Percentiles rank a stretch among this genome's conserved stretches.
phyloP scores from a whole-genome alignment of 2,113 vertebrate genomes.

The Sceloporus tristichus region DNA sequence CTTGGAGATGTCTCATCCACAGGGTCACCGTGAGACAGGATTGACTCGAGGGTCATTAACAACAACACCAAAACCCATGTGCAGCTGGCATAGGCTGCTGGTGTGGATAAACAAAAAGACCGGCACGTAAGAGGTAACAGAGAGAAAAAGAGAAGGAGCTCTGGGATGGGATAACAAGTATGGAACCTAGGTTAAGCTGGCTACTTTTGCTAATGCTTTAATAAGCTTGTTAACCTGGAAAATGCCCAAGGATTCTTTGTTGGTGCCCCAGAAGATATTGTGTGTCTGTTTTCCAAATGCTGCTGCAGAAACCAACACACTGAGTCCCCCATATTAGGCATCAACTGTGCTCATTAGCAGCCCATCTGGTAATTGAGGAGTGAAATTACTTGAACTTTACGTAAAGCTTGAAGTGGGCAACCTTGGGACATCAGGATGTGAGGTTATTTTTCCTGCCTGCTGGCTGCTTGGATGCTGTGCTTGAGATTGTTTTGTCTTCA shows the following conservation, averaged over 20 bases:
- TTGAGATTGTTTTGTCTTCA: background rate
- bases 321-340: background rate
- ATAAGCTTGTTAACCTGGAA: no score
- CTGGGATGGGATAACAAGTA: no score
- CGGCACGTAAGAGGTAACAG: no score
- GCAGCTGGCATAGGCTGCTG: no score
- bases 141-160: no score
- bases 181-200: no score
- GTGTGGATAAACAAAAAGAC: no score
- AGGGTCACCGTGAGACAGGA: no score
- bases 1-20: no score
- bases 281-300: background rate
- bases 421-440: background rate
- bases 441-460: background rate
- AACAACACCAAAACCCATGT: no score
- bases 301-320: background rate
- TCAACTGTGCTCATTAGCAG: background rate
- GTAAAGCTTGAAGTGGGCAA: background rate
- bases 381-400: background rate
- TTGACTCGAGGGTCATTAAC: no score
- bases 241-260: background rate
- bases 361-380: background rate
- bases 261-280: background rate
- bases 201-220: no score
- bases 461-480: background rate